These are phyloP conservation scores for Cataglyphis rosenhaueri DNA, from an alignment of 2,888 invertebrate genomes.

Conservation along the genomic window DNA sequence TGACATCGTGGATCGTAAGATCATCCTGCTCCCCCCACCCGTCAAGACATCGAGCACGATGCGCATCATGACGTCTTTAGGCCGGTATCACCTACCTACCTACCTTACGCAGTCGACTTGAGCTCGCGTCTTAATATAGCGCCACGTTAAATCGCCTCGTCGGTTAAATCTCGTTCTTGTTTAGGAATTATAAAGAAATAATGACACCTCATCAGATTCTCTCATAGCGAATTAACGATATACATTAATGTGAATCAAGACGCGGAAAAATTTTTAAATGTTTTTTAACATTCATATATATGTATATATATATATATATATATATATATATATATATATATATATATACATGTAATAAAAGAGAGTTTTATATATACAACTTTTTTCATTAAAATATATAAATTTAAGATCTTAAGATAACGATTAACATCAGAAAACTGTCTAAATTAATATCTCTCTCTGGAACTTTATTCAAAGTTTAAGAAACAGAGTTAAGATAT, in stretches of 20 bases:
- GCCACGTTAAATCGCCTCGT: slow-evolving; percentile 28
- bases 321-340: neutral
- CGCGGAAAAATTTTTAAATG: neutral
- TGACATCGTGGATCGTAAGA: slow-evolving; percentile 82
- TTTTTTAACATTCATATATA: neutral
- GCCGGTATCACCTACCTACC: slow-evolving; percentile 7
- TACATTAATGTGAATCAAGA: neutral
- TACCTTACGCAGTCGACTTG: neutral
- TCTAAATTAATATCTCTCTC: neutral
- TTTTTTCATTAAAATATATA: neutral
- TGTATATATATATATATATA: neutral
- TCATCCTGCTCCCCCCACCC: slow-evolving; percentile 76
- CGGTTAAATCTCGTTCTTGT: neutral
- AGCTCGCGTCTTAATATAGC: slow-evolving; percentile 17
- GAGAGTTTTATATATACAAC: neutral
- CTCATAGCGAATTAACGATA: neutral
- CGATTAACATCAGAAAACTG: neutral
- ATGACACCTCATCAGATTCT: neutral
- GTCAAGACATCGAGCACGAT: slow-evolving; percentile 65
- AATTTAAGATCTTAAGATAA: neutral
- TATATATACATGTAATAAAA: neutral
- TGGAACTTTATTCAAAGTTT: neutral
- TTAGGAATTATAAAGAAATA: neutral
- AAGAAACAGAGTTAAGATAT: neutral
- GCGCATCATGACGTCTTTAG: slow-evolving; percentile 49